Conservation (phyloP, 2,888 invertebrate genomes). For the Sepiola atlantica region DNA sequence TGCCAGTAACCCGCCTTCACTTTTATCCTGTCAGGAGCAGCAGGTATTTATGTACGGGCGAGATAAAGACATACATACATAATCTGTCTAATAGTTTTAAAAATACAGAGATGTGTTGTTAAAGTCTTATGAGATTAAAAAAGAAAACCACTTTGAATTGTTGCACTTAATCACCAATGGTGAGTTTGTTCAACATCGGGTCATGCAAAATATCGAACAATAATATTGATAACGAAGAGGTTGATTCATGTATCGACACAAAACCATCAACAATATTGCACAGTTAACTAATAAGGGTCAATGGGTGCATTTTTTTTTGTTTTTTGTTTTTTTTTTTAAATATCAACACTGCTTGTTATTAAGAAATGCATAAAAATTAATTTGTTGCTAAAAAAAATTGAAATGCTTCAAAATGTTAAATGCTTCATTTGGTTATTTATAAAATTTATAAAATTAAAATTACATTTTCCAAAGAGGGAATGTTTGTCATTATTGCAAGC, state of each 20-base stretch:
- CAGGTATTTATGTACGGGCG: no score
- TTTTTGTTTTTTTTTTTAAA: background rate
- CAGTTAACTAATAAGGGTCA: background rate
- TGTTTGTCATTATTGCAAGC: conserved; percentile 14
- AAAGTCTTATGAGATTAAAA: background rate
- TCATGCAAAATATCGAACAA: background rate
- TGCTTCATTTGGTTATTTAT: background rate
- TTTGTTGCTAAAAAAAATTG: background rate
- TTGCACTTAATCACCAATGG: background rate
- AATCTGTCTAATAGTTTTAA: no score
- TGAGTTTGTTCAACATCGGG: background rate
- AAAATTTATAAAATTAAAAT: background rate
- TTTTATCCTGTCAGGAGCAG: no score
- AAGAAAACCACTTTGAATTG: background rate
- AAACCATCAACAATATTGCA: background rate
- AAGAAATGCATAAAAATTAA: background rate
- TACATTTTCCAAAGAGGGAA: background rate
- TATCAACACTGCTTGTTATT: background rate
- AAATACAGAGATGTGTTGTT: background rate
- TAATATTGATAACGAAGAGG: background rate
- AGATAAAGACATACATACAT: no score
- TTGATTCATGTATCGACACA: background rate
- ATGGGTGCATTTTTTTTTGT: background rate
- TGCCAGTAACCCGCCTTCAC: no score
- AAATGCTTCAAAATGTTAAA: background rate